Evolutionary conservation across 2,888 invertebrate genomes (phyloP), one percentile per base, ranked within the genome.

Genomic region (Piscicola geometra): DNA sequence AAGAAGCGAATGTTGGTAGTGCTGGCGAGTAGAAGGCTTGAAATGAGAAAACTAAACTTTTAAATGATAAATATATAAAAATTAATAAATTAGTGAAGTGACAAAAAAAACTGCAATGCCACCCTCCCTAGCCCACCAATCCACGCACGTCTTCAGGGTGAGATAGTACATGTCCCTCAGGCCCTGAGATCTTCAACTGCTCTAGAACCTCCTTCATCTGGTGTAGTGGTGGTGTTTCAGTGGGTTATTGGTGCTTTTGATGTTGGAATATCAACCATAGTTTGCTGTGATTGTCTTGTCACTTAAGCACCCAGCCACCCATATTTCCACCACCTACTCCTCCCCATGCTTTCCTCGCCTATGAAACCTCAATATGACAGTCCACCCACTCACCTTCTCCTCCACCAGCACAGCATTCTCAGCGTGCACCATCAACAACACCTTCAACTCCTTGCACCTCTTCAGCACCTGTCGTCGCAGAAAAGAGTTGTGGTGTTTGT

Each of bases 381-480:
- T 1, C 68, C n/a, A 21, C 47, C 12, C n/a, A n/a, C 25, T n/a
- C 35, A 79, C 77, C 80, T 86, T 85, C 89, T 93, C 92, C 1
- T 90, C 91, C 82, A 99, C 93, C 69, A 97, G 90, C 83, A 92
- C 90, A 0, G 98, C 99, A 85, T 99, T 99, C 86, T 99, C 99
- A 0, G 98, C 98, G 86, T 99, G 99, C 0, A 99, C 94, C 88
- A 90, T 90, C 1, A 96, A 93, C 70, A 99, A 85, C 5, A 93
- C 96, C 75, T 92, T 93, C 56, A 98, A 84, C 78, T 91, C 89
- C 80, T 90, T 90, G 85, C 95, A 94, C 18, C 90, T 88, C 81
- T 93, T 92, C 83, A 98, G 92, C 1, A 91, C 90, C 81, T 91
- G 90, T 82, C 93, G n/a, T n/a, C n/a, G n/a, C n/a, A n/a, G n/a